Evolutionary conservation across 1,140 invertebrate species (phyloP).

Genomic region (Drosophila seguyi): DNA sequence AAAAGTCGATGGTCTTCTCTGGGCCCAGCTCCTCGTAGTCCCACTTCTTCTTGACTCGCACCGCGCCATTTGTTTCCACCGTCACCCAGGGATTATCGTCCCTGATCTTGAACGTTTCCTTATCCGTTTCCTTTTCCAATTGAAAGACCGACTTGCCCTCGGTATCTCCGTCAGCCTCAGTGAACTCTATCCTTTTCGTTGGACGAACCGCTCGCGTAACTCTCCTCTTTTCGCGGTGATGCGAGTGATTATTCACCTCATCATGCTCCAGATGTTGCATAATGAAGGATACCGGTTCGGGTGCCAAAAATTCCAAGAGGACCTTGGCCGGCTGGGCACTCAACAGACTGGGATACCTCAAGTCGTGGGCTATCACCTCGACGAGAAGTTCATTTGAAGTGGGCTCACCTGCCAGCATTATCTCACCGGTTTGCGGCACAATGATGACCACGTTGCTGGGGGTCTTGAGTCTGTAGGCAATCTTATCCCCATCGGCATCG

Average conservation of each 20-base stretch:
- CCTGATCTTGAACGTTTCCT: conserved; percentile 96
- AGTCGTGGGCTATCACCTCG: conserved; percentile 92
- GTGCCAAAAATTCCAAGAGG: conserved; percentile 90
- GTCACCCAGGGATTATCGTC: conserved; percentile 97
- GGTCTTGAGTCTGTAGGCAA: conserved; percentile 92
- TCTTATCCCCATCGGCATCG: conserved; percentile 94
- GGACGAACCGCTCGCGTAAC: conserved; percentile 95
- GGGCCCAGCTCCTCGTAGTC: conserved; percentile 98
- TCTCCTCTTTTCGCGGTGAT: conserved; percentile 91
- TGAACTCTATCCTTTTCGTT: conserved; percentile 96
- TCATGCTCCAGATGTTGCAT: conserved; percentile 86
- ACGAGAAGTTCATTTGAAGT: conserved; percentile 89
- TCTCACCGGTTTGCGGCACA: conserved; percentile 95
- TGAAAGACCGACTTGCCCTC: conserved; percentile 95
- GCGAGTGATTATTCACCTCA: conserved; percentile 86
- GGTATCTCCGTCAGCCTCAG: conserved; percentile 94
- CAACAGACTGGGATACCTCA: conserved; percentile 89
- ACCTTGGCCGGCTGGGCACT: conserved; percentile 90
- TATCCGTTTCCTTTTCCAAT: conserved; percentile 95
- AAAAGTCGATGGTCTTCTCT: conserved; percentile 98
- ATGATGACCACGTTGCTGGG: conserved; percentile 93
- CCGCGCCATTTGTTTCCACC: conserved; percentile 95
- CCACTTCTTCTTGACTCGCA: conserved; percentile 97
- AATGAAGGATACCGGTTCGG: conserved; percentile 85
- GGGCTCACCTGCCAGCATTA: conserved; percentile 92